Evolutionary conservation across 2,888 invertebrate species (phyloP).

Genomic region (Pandemis heparana): DNA sequence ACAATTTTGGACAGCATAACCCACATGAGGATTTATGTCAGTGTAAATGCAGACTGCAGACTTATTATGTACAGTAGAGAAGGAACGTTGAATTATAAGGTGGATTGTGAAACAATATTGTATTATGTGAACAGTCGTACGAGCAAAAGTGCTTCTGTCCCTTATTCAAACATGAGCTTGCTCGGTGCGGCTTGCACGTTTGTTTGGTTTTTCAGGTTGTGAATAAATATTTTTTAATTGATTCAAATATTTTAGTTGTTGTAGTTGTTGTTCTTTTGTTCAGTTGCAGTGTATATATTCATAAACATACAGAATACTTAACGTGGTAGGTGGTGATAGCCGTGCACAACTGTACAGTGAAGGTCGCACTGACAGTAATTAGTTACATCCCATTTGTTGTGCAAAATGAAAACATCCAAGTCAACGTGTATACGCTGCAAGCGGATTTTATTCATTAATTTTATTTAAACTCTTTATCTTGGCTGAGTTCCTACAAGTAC

Average conservation of each 20-base stretch:
- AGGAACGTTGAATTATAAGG: conserved; percentile 70
- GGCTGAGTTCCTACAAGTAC: not conserved
- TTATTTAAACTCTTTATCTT: not conserved
- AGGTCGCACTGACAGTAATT: conserved; percentile 34
- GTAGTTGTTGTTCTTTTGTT: not conserved
- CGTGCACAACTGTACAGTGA: conserved; percentile 9
- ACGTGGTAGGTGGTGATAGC: not conserved
- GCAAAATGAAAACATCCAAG: not conserved
- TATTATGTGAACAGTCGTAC: conserved; percentile 71
- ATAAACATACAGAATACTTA: not conserved
- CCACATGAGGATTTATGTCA: conserved; percentile 70
- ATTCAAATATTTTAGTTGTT: not conserved
- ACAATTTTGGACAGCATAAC: conserved; percentile 73
- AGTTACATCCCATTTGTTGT: conserved; percentile 37
- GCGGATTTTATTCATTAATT: not conserved
- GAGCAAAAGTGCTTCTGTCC: conserved; percentile 52
- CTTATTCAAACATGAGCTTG: conserved; percentile 19
- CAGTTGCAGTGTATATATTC: not conserved
- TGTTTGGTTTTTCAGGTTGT: conserved; percentile 24
- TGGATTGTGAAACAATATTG: conserved; percentile 71
- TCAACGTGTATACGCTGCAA: not conserved
- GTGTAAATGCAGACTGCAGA: conserved; percentile 68
- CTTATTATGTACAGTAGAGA: conserved; percentile 77
- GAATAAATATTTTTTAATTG: not conserved
- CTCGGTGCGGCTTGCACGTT: conserved; percentile 5